Conservation (phyloP, 2,113 vertebrate genomes). For the Strix uralensis region DNA sequence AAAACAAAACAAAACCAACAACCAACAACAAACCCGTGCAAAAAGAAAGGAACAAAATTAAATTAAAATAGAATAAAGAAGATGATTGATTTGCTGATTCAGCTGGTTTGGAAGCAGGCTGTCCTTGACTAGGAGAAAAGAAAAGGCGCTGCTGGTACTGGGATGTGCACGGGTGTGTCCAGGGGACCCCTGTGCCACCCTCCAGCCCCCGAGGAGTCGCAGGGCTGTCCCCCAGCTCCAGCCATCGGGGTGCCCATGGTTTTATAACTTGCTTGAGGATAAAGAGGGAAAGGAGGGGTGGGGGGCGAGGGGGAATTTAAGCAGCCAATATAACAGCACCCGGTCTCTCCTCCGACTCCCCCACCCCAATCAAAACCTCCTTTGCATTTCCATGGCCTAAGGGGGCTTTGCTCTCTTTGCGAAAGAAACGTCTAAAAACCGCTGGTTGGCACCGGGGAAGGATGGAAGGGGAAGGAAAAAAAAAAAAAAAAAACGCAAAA, state of each 20-base stretch:
- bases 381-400: slow-evolving; percentile 45
- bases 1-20: too few species aligned
- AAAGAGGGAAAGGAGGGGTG: neutral
- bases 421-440: neutral
- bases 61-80: neutral
- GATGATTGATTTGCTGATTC: rapidly evolving
- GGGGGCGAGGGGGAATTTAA: neutral
- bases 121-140: neutral
- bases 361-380: neutral
- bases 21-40: too few species aligned
- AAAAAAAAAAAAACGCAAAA: too few species aligned
- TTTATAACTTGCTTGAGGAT: neutral
- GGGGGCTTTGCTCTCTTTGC: neutral
- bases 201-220: neutral
- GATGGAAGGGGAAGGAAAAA: neutral
- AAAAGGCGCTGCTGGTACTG: rapidly evolving
- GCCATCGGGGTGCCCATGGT: rapidly evolving
- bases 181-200: neutral
- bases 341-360: neutral
- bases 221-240: neutral
- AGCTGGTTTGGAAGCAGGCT: neutral
- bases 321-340: neutral
- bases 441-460: neutral
- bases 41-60: rapidly evolving
- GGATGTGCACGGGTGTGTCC: rapidly evolving